A percentile compares a stretch with the other conserved stretches of the same genome.
Conservation (phyloP, 2,113 vertebrate species). For the Isichthys henryi region DNA sequence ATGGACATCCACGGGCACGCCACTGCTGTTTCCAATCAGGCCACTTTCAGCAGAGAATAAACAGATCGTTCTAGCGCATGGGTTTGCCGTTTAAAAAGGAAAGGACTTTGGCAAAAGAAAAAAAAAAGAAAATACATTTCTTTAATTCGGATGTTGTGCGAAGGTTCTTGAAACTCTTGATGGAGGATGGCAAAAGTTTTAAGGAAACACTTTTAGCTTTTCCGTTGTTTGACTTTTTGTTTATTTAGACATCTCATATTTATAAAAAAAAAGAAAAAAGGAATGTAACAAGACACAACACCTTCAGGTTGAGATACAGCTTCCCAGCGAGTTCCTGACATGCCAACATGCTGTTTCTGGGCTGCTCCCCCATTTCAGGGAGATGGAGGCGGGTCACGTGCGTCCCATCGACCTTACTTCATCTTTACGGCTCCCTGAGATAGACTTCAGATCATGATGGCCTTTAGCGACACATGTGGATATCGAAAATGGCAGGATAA, state of each 20-base stretch:
- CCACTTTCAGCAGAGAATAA: neutral
- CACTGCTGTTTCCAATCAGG: constrained; percentile 4
- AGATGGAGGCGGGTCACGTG: neutral
- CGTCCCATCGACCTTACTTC: neutral
- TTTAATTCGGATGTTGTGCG: neutral
- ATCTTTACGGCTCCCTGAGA: neutral
- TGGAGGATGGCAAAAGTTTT: neutral
- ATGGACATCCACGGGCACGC: neutral
- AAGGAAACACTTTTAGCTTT: neutral
- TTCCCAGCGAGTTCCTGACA: neutral
- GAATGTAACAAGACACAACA: neutral
- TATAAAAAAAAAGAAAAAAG: neutral
- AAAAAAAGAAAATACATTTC: constrained; percentile 1
- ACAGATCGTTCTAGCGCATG: neutral
- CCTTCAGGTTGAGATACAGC: neutral
- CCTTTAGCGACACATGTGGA: neutral
- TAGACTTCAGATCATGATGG: neutral
- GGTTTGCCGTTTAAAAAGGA: neutral
- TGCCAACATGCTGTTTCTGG: neutral
- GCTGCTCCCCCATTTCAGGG: neutral
- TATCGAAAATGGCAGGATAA: neutral
- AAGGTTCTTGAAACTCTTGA: neutral
- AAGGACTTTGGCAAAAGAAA: neutral
- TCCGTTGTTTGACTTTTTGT: neutral
- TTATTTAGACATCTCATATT: neutral